Conservation (phyloP, 1,140 invertebrate species). For the Aphaenogaster floridana region DNA sequence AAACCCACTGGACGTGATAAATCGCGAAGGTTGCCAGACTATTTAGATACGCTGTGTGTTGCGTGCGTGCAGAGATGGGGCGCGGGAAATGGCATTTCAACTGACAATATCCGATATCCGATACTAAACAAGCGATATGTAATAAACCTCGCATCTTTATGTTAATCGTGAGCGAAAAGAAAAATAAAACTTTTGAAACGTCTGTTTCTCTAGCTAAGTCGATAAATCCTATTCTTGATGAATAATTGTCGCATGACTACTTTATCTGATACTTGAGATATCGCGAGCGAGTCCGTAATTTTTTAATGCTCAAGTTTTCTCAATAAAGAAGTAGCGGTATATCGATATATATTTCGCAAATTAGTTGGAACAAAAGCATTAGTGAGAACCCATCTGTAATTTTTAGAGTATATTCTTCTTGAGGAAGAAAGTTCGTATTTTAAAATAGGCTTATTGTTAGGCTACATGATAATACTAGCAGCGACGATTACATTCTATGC, state of each 20-base stretch:
- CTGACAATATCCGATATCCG: neutral
- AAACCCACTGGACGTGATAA: conserved; percentile 69
- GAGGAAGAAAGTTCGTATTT: neutral
- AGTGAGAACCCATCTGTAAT: neutral
- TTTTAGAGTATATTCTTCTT: neutral
- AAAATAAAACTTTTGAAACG: neutral
- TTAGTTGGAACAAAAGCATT: neutral
- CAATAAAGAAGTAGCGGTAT: neutral
- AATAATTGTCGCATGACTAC: neutral
- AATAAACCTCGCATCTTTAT: conserved; percentile 18
- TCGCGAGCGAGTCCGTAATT: neutral
- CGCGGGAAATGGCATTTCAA: conserved; percentile 37
- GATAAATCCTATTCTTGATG: conserved; percentile 16
- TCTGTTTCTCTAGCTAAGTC: neutral
- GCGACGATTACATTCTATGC: neutral
- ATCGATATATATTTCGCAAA: neutral
- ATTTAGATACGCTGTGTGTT: conserved; percentile 68
- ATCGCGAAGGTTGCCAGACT: conserved; percentile 66
- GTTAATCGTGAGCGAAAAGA: conserved; percentile 32
- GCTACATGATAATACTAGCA: neutral
- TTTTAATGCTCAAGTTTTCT: neutral
- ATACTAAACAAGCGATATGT: neutral
- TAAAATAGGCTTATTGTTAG: neutral
- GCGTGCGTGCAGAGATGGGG: conserved; percentile 2
- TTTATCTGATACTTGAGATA: neutral